A percentile compares a stretch with the other conserved stretches of the same genome.
Conservation (phyloP, 2,797 vertebrate species). For the Sebastes umbrosus region DNA sequence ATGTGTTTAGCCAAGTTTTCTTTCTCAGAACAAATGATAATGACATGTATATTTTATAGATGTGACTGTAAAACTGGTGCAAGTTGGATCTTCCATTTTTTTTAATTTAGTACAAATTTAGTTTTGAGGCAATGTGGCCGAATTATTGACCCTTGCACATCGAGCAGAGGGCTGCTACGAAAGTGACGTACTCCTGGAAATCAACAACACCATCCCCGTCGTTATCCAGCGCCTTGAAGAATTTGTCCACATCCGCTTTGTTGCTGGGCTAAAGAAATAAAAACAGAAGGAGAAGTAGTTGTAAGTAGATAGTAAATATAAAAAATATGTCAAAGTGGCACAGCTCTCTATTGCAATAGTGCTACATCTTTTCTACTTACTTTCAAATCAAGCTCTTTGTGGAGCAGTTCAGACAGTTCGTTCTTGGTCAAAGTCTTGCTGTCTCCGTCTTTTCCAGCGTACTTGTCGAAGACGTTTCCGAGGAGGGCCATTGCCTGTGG, state of each 20-base stretch:
- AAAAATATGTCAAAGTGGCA: neutral
- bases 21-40: neutral
- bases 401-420: conserved; percentile 54
- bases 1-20: neutral
- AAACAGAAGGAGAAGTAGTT: neutral
- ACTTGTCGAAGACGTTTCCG: neutral
- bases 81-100: neutral
- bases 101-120: neutral
- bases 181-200: too few species aligned
- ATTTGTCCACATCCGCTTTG: too few species aligned
- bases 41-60: neutral
- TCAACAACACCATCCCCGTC: too few species aligned
- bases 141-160: too few species aligned
- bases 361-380: conserved; percentile 31
- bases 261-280: too few species aligned
- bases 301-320: neutral
- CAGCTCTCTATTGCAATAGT: neutral
- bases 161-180: too few species aligned
- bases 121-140: neutral
- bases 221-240: too few species aligned
- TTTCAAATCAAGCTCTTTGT: rapidly evolving
- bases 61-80: neutral
- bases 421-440: conserved; percentile 48
- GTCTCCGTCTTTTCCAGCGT: conserved; percentile 7
- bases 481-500: rapidly evolving